Conservation (phyloP, 2,888 invertebrate genomes). For the Drosophila atripex region DNA sequence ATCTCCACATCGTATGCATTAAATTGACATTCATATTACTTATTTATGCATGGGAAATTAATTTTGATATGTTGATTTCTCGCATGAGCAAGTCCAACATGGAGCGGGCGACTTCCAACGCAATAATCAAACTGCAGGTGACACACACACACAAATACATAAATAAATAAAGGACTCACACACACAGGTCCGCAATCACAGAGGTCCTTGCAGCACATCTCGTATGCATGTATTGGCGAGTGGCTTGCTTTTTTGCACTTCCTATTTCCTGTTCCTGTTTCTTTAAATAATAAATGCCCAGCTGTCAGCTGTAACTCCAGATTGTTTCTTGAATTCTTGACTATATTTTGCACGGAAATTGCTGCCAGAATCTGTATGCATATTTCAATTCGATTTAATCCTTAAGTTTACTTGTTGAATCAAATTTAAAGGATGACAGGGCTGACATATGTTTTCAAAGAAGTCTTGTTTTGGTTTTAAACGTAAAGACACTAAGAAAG, state of each 20-base stretch:
- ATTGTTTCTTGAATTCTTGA: not conserved
- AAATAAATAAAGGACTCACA: not conserved
- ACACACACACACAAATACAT: conserved; percentile 12
- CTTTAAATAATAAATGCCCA: conserved; percentile 26
- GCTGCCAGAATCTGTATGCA: not conserved
- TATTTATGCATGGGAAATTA: conserved; percentile 78
- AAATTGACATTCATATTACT: conserved; percentile 76
- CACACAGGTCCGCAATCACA: not conserved
- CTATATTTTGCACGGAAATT: conserved; percentile 1
- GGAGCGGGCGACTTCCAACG: conserved; percentile 1
- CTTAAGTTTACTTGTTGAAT: conserved; percentile 1
- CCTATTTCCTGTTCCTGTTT: conserved; percentile 12
- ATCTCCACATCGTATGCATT: conserved; percentile 54
- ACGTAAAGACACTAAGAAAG: not conserved
- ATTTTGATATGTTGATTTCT: conserved; percentile 77
- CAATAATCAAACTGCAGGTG: conserved; percentile 24
- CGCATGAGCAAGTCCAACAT: conserved; percentile 66
- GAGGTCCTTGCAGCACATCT: not conserved
- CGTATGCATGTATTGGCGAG: conserved; percentile 5
- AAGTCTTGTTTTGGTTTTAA: not conserved
- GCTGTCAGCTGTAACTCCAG: not conserved
- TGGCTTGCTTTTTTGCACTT: conserved; percentile 1
- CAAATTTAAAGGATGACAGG: not conserved
- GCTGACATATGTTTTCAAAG: not conserved
- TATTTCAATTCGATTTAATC: conserved; percentile 3